A percentile compares a stretch with the other conserved stretches of the same genome.
Conservation (phyloP, 2,888 invertebrate genomes). For the Chydorus sphaericus region DNA sequence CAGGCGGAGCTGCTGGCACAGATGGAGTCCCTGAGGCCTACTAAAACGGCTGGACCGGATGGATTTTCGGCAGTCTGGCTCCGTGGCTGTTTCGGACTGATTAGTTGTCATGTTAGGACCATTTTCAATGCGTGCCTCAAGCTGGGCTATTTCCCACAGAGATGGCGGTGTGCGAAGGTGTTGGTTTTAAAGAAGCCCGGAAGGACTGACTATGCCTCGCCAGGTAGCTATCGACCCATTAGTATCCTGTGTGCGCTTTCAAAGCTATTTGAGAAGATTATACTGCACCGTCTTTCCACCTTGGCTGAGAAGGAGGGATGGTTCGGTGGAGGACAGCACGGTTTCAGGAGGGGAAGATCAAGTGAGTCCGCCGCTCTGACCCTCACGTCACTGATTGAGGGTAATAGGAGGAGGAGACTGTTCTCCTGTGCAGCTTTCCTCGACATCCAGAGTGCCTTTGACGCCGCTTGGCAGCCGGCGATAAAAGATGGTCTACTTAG, state of each 20-base stretch:
- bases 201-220: not conserved
- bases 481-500: not conserved
- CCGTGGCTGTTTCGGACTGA: too few species aligned
- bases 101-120: not conserved
- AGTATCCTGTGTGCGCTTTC: slow-evolving; percentile 1
- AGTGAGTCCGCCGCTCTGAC: not conserved
- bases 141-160: not conserved
- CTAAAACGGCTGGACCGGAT: too few species aligned
- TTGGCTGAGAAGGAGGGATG: not conserved
- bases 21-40: not conserved
- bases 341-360: slow-evolving; percentile 2
- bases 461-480: slow-evolving; percentile 1
- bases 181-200: not conserved
- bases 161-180: not conserved
- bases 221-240: slow-evolving; percentile 1
- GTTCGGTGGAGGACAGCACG: not conserved
- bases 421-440: not conserved
- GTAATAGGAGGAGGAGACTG: not conserved
- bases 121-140: not conserved
- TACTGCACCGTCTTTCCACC: not conserved
- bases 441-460: slow-evolving; percentile 8
- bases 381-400: not conserved
- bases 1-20: not conserved
- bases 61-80: too few species aligned
- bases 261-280: slow-evolving; percentile 4